phyloP scores from a whole-genome alignment of 2,113 vertebrate species.

The Gavia stellata region DNA sequence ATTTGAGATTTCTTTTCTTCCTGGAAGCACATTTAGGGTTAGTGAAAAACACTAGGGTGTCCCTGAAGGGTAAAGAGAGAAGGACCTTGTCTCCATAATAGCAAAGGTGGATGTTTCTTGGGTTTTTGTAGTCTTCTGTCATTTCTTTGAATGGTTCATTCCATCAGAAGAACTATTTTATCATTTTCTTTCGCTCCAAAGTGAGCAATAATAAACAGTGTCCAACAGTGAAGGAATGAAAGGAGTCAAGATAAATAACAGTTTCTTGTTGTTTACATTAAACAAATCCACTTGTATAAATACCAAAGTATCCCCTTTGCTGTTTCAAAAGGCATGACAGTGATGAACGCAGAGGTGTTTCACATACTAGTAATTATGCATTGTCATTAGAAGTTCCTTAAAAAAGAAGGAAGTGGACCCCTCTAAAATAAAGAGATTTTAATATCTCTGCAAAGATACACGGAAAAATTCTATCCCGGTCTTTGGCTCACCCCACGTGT shows the following conservation, averaged over 20 bases:
- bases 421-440: not conserved
- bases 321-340: not conserved
- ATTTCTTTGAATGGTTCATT: not conserved
- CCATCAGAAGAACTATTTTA: not conserved
- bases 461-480: not conserved
- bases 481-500: not conserved
- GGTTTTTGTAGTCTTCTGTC: not conserved
- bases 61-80: not conserved
- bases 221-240: not conserved
- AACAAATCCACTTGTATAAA: not conserved
- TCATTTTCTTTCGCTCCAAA: not conserved
- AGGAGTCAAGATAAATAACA: not conserved
- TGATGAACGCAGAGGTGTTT: not conserved
- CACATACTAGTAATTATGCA: not conserved
- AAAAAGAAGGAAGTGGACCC: not conserved
- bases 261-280: not conserved
- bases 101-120: not conserved
- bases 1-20: not conserved
- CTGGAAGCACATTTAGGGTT: not conserved
- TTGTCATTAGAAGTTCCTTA: not conserved
- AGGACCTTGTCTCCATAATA: not conserved
- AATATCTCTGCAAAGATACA: rapidly evolving
- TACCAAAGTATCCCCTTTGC: not conserved
- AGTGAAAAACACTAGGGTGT: not conserved
- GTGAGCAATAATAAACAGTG: not conserved